Conservation (phyloP, 2,113 vertebrate species). For the Loxodonta africana region DNA sequence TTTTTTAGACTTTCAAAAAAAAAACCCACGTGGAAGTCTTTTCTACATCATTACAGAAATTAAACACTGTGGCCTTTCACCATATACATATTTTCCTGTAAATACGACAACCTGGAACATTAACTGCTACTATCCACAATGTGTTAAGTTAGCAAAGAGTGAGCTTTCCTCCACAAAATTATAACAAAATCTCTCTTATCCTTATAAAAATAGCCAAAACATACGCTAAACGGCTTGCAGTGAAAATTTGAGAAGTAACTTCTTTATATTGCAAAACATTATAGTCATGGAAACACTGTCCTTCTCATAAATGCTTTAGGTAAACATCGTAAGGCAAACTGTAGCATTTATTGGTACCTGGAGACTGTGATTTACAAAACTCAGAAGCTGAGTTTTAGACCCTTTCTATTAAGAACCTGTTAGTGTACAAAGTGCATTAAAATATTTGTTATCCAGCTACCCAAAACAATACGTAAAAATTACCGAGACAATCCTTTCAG, state of each 20-base stretch:
- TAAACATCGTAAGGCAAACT: constrained; percentile 86
- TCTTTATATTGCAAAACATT: constrained; percentile 79
- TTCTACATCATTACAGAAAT: constrained; percentile 78
- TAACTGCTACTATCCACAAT: constrained; percentile 68
- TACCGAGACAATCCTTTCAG: constrained; percentile 77
- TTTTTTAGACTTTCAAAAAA: constrained; percentile 70
- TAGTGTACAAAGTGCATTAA: constrained; percentile 89
- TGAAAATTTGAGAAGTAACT: constrained; percentile 69
- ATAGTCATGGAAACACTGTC: constrained; percentile 69
- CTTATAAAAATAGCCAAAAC: constrained; percentile 77
- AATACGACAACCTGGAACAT: constrained; percentile 73
- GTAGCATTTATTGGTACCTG: constrained; percentile 83
- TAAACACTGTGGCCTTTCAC: constrained; percentile 71
- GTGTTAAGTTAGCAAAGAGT: constrained; percentile 75
- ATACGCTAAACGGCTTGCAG: constrained; percentile 67
- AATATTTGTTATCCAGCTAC: constrained; percentile 85
- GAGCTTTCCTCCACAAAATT: constrained; percentile 67
- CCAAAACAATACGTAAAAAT: constrained; percentile 85
- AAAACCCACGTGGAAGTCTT: constrained; percentile 65
- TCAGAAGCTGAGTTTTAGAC: constrained; percentile 82
- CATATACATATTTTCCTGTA: constrained; percentile 77
- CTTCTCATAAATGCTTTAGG: constrained; percentile 74
- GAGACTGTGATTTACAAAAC: constrained; percentile 81
- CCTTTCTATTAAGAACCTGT: constrained; percentile 80
- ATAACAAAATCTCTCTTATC: constrained; percentile 70